Percentiles rank a stretch among this genome's conserved stretches.
These are phyloP conservation scores for Pardalotus punctatus DNA, from an alignment of 2,113 vertebrate genomes.

Conservation along the genomic window DNA sequence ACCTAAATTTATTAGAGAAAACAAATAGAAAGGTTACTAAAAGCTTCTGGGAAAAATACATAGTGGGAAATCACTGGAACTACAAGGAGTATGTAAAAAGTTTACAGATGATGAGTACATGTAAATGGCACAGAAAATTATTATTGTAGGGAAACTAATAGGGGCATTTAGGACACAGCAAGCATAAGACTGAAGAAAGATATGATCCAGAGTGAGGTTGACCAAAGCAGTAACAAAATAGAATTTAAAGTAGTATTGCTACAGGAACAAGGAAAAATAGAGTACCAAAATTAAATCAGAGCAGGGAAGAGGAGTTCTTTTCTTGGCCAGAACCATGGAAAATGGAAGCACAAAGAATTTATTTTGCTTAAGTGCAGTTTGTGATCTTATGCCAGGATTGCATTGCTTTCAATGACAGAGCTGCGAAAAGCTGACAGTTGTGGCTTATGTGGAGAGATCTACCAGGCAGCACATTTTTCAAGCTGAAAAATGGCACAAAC, in stretches of 20 bases:
- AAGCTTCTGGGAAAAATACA: neutral
- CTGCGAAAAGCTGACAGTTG: neutral
- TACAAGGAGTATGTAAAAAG: neutral
- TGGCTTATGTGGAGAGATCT: neutral
- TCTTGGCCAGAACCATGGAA: conserved; percentile 40
- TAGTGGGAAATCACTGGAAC: neutral
- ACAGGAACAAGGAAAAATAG: neutral
- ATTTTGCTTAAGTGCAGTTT: conserved; percentile 49
- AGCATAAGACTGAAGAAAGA: conserved; percentile 5
- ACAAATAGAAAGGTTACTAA: neutral
- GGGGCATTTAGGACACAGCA: neutral
- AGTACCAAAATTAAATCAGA: neutral
- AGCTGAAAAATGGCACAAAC: neutral
- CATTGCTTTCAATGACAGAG: neutral
- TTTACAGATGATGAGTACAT: neutral
- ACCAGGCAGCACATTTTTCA: conserved; percentile 18
- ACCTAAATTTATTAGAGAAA: neutral
- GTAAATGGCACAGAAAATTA: neutral
- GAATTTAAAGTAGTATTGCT: neutral
- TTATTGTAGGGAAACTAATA: neutral
- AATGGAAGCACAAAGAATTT: conserved; percentile 29
- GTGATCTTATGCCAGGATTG: conserved; percentile 34
- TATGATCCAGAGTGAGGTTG: neutral
- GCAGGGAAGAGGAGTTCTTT: neutral
- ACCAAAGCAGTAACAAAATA: conserved; percentile 26